These are phyloP conservation scores for Girardia tigrina DNA, from an alignment of 2,888 invertebrate genomes.

Conservation along the genomic window DNA sequence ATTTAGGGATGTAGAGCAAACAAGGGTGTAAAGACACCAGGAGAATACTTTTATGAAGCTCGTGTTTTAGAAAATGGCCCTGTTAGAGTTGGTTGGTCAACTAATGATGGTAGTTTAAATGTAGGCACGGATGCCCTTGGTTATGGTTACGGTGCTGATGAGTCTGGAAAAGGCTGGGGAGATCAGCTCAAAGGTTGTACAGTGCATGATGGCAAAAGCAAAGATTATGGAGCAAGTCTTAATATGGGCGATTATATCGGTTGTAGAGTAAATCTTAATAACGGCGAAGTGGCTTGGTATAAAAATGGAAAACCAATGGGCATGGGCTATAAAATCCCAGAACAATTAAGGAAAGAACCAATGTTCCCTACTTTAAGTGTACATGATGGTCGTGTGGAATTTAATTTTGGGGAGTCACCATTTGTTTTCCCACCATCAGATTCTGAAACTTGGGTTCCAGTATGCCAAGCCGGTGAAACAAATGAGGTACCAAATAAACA, in stretches of 20 bases:
- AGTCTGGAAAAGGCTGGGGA: neutral
- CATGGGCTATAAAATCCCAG: neutral
- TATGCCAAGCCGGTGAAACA: slow-evolving; percentile 28
- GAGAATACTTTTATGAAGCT: slow-evolving; percentile 35
- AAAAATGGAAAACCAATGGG: neutral
- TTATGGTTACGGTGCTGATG: slow-evolving; percentile 81
- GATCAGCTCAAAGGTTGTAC: neutral
- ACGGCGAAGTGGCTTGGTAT: neutral
- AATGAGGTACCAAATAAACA: slow-evolving; percentile 33
- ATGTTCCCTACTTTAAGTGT: neutral
- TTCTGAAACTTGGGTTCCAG: slow-evolving; percentile 31
- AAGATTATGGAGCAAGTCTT: slow-evolving; percentile 44
- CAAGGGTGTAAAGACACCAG: slow-evolving; percentile 34
- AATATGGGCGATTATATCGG: neutral
- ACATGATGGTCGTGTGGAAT: slow-evolving; percentile 31
- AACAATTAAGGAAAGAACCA: neutral
- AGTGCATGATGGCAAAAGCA: neutral
- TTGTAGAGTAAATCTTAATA: neutral
- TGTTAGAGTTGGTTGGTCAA: slow-evolving; percentile 91
- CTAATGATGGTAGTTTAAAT: slow-evolving; percentile 69
- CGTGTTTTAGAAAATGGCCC: slow-evolving; percentile 68
- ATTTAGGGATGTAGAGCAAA: slow-evolving; percentile 35
- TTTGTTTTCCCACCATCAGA: slow-evolving; percentile 30
- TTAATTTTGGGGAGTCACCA: slow-evolving; percentile 36
- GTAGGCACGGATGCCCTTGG: slow-evolving; percentile 61